Percentiles rank a stretch among this genome's conserved stretches.
phyloP scores from a whole-genome alignment of 2,888 invertebrate genomes.

The Synergus laeviventris region DNA sequence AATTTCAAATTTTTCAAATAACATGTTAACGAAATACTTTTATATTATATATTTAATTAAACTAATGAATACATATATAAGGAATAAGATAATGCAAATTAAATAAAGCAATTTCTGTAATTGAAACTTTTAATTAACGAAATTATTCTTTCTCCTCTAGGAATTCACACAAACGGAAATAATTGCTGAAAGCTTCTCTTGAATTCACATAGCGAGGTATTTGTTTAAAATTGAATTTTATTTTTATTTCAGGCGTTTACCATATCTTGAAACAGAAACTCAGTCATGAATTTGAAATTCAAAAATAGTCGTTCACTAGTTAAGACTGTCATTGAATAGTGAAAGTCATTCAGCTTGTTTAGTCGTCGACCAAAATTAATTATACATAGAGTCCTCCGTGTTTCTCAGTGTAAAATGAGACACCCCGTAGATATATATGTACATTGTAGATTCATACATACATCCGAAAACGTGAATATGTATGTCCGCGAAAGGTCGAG shows the following conservation, averaged over 20 bases:
- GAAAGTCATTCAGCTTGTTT: conserved; percentile 30
- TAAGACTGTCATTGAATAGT: conserved; percentile 12
- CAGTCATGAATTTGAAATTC: conserved; percentile 27
- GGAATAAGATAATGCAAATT: too few relatives aligned
- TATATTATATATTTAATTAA: too few relatives aligned
- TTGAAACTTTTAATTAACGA: too few relatives aligned
- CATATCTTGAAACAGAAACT: conserved; percentile 1
- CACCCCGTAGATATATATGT: conserved; percentile 35
- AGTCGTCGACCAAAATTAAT: conserved; percentile 15
- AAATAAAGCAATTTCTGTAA: too few relatives aligned
- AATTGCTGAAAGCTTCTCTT: background rate
- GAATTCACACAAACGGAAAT: background rate
- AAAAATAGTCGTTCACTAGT: conserved; percentile 23
- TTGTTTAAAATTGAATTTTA: conserved; percentile 28
- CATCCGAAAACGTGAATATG: conserved; percentile 48
- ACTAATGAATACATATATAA: too few relatives aligned
- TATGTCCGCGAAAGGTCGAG: conserved; percentile 63
- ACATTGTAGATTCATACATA: background rate
- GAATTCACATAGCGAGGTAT: background rate
- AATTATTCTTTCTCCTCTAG: too few relatives aligned
- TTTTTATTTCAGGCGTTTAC: conserved; percentile 1
- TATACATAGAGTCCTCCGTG: background rate
- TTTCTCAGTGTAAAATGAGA: conserved; percentile 19
- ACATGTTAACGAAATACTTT: too few relatives aligned
- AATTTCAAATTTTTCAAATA: too few relatives aligned